Percentiles rank a stretch among this genome's conserved stretches.
Conservation (phyloP, 2,113 vertebrate genomes). For the Hypanus sabinus region DNA sequence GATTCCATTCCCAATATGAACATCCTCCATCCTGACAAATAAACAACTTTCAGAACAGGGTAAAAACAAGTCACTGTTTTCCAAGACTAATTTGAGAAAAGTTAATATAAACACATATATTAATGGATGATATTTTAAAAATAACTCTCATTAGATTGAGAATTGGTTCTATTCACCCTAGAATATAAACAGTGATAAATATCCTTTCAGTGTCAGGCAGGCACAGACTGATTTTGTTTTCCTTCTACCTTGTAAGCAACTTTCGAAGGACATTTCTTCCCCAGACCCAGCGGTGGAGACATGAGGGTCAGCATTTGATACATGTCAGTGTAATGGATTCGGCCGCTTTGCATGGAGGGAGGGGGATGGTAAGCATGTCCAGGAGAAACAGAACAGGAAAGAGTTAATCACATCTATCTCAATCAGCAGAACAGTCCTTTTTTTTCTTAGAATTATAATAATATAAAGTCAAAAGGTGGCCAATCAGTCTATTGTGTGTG, state of each 20-base stretch:
- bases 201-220: background rate
- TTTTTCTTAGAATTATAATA: background rate
- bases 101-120: background rate
- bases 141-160: background rate
- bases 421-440: constrained; percentile 16
- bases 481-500: too few relatives aligned
- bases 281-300: constrained; percentile 99
- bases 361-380: background rate
- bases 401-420: constrained; percentile 32
- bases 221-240: constrained; percentile 43
- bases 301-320: constrained; percentile 99
- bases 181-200: background rate
- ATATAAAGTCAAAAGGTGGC: too few relatives aligned
- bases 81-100: background rate
- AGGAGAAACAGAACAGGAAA: constrained; percentile 36
- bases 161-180: background rate
- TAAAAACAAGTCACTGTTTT: background rate
- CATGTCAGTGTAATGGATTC: constrained; percentile 99
- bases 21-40: background rate
- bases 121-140: background rate
- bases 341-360: constrained; percentile 68
- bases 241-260: constrained; percentile 96
- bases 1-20: background rate
- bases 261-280: constrained; percentile 99
- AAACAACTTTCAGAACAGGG: background rate